Evolutionary conservation across 37 sponge, comb jelly and placozoan species (phyloP), one percentile per base, ranked within the genome.

Genomic region (Diacarnus erythraeanus): DNA sequence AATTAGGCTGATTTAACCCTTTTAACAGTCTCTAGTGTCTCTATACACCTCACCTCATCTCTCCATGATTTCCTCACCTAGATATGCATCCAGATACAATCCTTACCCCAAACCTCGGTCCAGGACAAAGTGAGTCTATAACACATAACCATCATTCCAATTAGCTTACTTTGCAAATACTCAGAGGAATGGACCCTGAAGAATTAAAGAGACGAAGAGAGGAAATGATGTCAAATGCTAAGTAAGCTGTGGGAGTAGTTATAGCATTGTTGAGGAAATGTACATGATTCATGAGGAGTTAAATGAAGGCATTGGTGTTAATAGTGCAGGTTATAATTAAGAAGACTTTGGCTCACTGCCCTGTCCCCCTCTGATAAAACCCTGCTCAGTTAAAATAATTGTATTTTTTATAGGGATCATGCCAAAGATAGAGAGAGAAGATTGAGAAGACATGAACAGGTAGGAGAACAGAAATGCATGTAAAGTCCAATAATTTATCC

Each of bases 171-270:
- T n/a, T n/a, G n/a, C n/a, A n/a, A n/a, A n/a, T n/a, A n/a, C n/a
- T 2, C 63, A 72, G 75, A 54, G 38, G 76, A 18, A 82, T 93
- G 81, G 57, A 58, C 47, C 58, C 40, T 10, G 85, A 72, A 0
- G 93, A 90, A 29, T 59, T 94, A 59, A 89, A 94, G 74, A 54
- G 65, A 37, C 76, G 78, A 72, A 47, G 95, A 35, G 34, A 77
- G 38, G 92, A 91, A 67, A 94, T 94, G 95, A 87, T 91, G 89
- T 29, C 30, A 2, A 66, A 74, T 83, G 95, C 95, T 4, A 59
- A 68, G 77, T 86, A 73, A 35, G 71, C n/a, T n/a, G n/a, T n/a
- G n/a, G n/a, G n/a, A n/a, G n/a, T n/a, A n/a, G n/a, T n/a, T n/a
- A n/a, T n/a, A n/a, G n/a, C n/a, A n/a, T n/a, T n/a, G n/a, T n/a